Evolutionary conservation across 2,113 vertebrate genomes (phyloP).

Genomic region (Melospiza melodia): DNA sequence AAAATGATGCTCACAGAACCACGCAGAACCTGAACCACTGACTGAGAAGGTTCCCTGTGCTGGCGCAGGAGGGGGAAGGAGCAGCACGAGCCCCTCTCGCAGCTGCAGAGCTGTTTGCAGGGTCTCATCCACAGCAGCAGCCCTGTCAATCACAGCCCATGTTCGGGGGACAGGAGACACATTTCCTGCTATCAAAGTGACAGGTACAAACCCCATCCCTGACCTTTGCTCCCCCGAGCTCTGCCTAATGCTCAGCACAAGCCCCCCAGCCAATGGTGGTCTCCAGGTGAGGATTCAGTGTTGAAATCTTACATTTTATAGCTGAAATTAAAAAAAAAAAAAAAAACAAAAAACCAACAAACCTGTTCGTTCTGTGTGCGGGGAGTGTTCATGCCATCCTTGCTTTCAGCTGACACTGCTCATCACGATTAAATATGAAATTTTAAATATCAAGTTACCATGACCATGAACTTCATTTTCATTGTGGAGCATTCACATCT

Average conservation of each 20-base stretch:
- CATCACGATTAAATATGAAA: neutral
- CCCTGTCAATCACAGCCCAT: neutral
- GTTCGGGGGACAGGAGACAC: neutral
- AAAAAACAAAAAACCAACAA: neutral
- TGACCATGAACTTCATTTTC: slow-evolving; percentile 28
- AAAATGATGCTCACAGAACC: neutral
- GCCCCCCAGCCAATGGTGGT: neutral
- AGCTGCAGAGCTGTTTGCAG: neutral
- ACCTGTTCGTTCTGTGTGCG: neutral
- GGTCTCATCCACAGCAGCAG: neutral
- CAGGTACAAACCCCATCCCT: neutral
- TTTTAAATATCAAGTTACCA: neutral
- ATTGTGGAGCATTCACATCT: neutral
- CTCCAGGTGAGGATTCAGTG: neutral
- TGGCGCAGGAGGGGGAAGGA: neutral
- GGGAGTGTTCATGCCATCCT: neutral
- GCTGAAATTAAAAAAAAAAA: neutral
- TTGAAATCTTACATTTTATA: neutral
- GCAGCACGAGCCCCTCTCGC: neutral
- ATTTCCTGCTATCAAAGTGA: neutral
- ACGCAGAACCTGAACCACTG: rapidly evolving
- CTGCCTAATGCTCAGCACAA: neutral
- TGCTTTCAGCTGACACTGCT: neutral
- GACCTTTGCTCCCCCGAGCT: neutral
- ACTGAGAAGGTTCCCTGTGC: neutral